Base-by-base conservation (phyloP, 2,797 vertebrate species). In the Tenualosa ilisha region DNA sequence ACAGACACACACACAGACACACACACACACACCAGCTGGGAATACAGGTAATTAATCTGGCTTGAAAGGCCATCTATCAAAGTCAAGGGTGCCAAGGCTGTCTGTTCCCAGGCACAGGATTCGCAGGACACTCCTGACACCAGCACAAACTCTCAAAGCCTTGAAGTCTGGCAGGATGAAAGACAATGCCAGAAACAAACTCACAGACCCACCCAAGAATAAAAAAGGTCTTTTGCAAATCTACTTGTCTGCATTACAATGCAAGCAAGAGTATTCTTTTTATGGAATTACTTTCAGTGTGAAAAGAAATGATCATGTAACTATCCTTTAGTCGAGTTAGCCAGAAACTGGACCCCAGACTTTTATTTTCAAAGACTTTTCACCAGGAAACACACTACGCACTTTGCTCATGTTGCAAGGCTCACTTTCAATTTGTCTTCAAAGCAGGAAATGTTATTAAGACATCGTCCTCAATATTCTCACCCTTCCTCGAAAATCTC, bases 51-150 rank as follows among this genome's bases (percentile, higher is more conserved):
- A 95, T 93, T 94, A 93, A 89, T 90, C 87, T 81, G 54, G 51
- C 90, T 89, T 86, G 89, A 94, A 94, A 94, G 92, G 91, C 89
- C 92, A 94, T 93, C 89, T 90, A 95, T 95, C 93, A 95, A 94
- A 96, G 91, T 90, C 88, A 85, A 89, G 89, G 89, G 82, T 12
- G 89, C 86, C 89, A 88, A 91, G 91, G 91, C 89, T 89, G 89
- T 90, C 91, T 92, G 15, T 12, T 82, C 82, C 87, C 86, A 89
- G 85, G 85, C 82, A 31, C 89, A 79, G 87, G 79, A 90, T 91
- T 91, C 90, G 90, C 81, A 91, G 72, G 83, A 12, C 92, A 53
- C 84, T 51, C 82, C 20, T 81, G 90, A 89, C 84, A 81, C 49
- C 53, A 20, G 26, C 31, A 37, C 46, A 82, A 83, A 20, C 51